Evolutionary conservation across 2,888 invertebrate species (phyloP).

Genomic region (Tubulanus polymorphus): DNA sequence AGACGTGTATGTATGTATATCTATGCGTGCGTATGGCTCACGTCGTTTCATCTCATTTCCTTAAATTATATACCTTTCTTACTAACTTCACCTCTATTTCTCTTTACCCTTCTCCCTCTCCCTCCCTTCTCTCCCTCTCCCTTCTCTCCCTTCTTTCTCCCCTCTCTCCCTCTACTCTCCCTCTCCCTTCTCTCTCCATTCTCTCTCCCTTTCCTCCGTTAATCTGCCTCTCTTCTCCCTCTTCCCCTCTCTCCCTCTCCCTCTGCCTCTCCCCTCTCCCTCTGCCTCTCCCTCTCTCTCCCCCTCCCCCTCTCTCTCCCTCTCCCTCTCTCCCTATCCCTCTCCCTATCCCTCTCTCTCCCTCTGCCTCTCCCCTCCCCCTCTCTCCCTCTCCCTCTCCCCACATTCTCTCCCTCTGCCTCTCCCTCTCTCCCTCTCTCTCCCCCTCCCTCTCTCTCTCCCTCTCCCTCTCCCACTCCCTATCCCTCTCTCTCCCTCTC

Average conservation of each 20-base stretch:
- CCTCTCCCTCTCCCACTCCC: too few relatives aligned
- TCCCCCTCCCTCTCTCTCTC: too few relatives aligned
- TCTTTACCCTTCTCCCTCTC: not conserved
- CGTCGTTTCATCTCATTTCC: too few relatives aligned
- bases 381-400: too few relatives aligned
- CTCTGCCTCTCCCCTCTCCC: not conserved
- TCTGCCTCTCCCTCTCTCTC: not conserved
- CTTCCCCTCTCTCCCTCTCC: not conserved
- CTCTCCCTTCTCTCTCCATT: not conserved
- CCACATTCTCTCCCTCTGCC: too few relatives aligned
- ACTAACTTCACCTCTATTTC: slow-evolving; percentile 1
- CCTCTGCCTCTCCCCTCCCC: not conserved
- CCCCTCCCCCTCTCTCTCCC: not conserved
- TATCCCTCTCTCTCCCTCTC: too few relatives aligned
- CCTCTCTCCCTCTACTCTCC: not conserved
- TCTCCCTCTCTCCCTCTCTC: too few relatives aligned
- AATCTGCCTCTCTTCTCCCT: not conserved
- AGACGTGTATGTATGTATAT: too few relatives aligned
- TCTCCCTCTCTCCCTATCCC: not conserved
- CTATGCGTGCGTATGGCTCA: too few relatives aligned
- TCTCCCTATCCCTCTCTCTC: not conserved
- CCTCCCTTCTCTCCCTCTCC: not conserved
- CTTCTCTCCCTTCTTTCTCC: not conserved
- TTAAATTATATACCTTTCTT: too few relatives aligned
- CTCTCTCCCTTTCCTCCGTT: not conserved